Evolutionary conservation across 2,113 vertebrate species (phyloP).

Genomic region (Hippocampus abdominalis): DNA sequence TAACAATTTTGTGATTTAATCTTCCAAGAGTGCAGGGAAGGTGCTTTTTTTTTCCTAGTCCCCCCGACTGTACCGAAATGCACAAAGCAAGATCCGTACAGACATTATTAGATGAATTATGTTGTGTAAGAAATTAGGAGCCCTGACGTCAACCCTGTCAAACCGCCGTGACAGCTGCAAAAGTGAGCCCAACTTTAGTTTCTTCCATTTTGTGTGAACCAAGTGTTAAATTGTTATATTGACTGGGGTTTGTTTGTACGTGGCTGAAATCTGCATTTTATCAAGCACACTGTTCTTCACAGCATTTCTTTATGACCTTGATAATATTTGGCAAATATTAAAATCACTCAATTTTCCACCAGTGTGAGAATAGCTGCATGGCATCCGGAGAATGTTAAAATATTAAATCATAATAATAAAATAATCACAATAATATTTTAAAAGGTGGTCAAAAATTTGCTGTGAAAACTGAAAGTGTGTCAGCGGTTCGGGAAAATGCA

Average conservation of each 20-base stretch:
- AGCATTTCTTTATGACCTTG: conserved; percentile 31
- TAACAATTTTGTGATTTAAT: too few relatives aligned
- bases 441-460: conserved; percentile 44
- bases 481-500: conserved; percentile 32
- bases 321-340: conserved; percentile 35
- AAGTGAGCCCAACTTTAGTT: background rate
- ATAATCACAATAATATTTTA: too few relatives aligned
- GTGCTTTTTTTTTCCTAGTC: too few relatives aligned
- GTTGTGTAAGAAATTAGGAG: background rate
- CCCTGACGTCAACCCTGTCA: background rate
- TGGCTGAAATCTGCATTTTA: conserved; percentile 28
- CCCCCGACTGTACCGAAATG: too few relatives aligned
- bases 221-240: conserved; percentile 31
- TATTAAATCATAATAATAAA: too few relatives aligned
- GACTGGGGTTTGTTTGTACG: conserved; percentile 17
- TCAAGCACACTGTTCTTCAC: conserved; percentile 24
- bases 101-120: background rate
- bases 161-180: background rate
- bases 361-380: conserved; percentile 20
- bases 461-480: conserved; percentile 44
- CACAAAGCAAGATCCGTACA: background rate
- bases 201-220: conserved; percentile 1
- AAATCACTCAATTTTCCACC: conserved; percentile 9
- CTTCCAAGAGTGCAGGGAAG: background rate
- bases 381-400: conserved; percentile 51